A percentile compares a stretch with the other conserved stretches of the same genome.
phyloP scores from a whole-genome alignment of 2,797 vertebrate species.

The Ciconia nigra region DNA sequence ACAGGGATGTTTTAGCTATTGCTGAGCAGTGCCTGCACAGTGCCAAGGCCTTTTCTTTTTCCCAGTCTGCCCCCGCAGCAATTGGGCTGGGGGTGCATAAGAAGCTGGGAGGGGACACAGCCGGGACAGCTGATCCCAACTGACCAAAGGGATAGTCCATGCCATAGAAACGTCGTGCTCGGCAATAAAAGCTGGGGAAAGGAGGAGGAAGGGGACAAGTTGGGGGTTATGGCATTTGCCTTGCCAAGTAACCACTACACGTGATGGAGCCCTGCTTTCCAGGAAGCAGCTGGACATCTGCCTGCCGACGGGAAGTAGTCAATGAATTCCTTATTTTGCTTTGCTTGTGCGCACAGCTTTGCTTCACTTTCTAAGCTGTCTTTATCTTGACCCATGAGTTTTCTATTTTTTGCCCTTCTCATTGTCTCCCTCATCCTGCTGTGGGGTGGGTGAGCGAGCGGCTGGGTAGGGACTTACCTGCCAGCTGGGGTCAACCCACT shows the following conservation, averaged over 20 bases:
- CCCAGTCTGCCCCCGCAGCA: neutral
- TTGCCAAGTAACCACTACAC: accelerated
- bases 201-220: neutral
- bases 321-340: neutral
- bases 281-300: neutral
- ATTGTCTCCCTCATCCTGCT: neutral
- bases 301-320: neutral
- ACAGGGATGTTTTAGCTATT: neutral
- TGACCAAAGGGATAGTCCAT: neutral
- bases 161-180: accelerated
- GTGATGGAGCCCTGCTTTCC: neutral
- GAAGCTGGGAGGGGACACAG: neutral
- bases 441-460: accelerated
- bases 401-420: neutral
- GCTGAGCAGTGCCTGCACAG: neutral
- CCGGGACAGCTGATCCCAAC: neutral
- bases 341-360: neutral
- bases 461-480: neutral
- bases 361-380: neutral
- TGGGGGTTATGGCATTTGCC: accelerated
- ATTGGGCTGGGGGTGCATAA: neutral
- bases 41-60: neutral
- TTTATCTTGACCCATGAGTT: neutral
- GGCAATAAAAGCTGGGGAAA: neutral
- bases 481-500: neutral